phyloP scores from a whole-genome alignment of 2,113 vertebrate species.

The Campylorhamphus procurvoides region DNA sequence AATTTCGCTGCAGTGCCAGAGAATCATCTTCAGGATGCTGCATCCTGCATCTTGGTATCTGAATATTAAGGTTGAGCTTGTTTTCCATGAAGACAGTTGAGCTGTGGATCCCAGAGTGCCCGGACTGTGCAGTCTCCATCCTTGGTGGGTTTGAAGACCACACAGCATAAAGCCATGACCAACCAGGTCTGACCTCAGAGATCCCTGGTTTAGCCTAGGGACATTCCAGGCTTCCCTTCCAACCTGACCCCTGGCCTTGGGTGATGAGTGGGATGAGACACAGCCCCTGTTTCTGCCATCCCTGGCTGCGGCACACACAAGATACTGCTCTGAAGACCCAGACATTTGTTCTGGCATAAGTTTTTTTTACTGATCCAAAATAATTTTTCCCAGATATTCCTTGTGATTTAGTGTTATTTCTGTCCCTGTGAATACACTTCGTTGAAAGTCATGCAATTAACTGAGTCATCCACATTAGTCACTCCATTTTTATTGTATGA shows the following conservation, averaged over 20 bases:
- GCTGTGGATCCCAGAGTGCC: not conserved
- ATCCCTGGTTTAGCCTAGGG: not conserved
- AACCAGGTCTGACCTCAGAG: not conserved
- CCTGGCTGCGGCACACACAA: not conserved
- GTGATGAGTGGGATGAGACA: not conserved
- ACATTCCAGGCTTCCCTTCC: not conserved
- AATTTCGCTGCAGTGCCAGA: not conserved
- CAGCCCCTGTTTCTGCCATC: not conserved
- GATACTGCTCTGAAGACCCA: not conserved
- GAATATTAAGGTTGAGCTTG: not conserved
- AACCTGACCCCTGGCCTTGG: not conserved
- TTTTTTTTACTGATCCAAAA: conserved; percentile 14
- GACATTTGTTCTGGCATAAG: not conserved
- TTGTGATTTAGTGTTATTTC: conserved; percentile 49
- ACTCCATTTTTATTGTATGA: conserved; percentile 42
- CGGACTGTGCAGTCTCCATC: not conserved
- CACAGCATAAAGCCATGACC: not conserved
- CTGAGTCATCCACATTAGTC: conserved; percentile 56
- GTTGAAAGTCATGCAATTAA: conserved; percentile 53
- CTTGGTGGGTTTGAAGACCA: not conserved
- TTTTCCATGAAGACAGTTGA: not conserved
- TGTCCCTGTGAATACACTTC: not conserved
- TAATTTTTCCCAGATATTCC: conserved; percentile 17
- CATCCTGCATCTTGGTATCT: not conserved
- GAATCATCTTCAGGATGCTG: not conserved